Evolutionary conservation across 2,113 vertebrate species (phyloP).

Genomic region (Mystacornis crossleyi): DNA sequence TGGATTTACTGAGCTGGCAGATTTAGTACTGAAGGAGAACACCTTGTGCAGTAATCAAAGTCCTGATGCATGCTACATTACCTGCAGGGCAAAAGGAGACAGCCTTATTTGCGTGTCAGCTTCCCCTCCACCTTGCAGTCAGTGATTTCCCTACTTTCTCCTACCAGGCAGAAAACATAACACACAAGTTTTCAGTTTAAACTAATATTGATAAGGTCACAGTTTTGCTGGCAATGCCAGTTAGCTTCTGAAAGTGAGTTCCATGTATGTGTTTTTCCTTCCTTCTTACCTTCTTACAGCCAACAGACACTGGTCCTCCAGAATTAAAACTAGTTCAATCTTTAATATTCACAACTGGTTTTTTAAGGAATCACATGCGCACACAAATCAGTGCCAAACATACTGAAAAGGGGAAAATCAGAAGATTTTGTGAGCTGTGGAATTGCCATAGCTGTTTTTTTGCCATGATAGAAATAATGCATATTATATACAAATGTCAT

Average conservation of each 20-base stretch:
- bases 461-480: background rate
- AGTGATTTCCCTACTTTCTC: background rate
- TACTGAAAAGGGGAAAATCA: background rate
- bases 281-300: background rate
- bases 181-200: background rate
- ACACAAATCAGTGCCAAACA: background rate
- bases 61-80: background rate
- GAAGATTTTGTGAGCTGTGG: background rate
- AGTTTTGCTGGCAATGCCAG: background rate
- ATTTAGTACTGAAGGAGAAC: slow-evolving; percentile 44
- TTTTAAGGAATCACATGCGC: background rate
- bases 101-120: background rate
- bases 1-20: slow-evolving; percentile 72
- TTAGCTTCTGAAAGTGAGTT: background rate
- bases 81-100: background rate
- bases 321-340: background rate
- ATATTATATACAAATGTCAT: background rate
- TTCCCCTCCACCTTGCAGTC: background rate
- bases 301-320: background rate
- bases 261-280: background rate
- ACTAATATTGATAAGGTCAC: background rate
- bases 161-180: background rate
- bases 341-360: background rate
- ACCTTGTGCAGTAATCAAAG: background rate
- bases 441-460: background rate